Conservation (phyloP, 2,797 vertebrate genomes). For the Oreochromis grahami region DNA sequence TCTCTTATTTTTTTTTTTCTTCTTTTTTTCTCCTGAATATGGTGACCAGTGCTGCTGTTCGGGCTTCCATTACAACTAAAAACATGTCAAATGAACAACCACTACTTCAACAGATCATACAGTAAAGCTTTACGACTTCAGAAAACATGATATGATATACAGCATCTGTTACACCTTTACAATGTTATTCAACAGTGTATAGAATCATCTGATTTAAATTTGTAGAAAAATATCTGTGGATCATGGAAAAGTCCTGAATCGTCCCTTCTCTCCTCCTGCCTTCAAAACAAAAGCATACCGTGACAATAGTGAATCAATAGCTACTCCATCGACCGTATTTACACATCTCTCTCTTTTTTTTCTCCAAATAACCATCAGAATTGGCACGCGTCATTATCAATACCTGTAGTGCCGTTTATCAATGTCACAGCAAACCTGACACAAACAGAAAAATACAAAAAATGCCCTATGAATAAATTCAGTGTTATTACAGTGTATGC, state of each 20-base stretch:
- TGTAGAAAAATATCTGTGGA: conserved; percentile 82
- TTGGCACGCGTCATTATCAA: conserved; percentile 71
- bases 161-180: conserved; percentile 80
- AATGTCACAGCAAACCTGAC: conserved; percentile 75
- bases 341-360: conserved; percentile 47
- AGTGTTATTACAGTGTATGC: conserved; percentile 77
- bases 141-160: conserved; percentile 77
- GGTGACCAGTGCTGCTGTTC: conserved; percentile 75
- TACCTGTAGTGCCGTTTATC: conserved; percentile 71
- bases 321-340: conserved; percentile 70
- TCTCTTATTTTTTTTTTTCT: conserved; percentile 25
- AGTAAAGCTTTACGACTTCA: conserved; percentile 75
- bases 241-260: conserved; percentile 79
- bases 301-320: conserved; percentile 69
- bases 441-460: conserved; percentile 71
- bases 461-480: conserved; percentile 77
- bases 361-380: conserved; percentile 62
- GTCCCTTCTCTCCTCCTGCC: conserved; percentile 74
- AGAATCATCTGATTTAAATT: conserved; percentile 81
- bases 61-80: conserved; percentile 68
- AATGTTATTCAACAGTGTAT: conserved; percentile 80
- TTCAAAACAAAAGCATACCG: conserved; percentile 71
- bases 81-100: conserved; percentile 70
- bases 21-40: conserved; percentile 70
- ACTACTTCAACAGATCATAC: conserved; percentile 75